These are phyloP conservation scores for Drosophila anomelani DNA, from an alignment of 2,888 invertebrate species.

Conservation along the genomic window DNA sequence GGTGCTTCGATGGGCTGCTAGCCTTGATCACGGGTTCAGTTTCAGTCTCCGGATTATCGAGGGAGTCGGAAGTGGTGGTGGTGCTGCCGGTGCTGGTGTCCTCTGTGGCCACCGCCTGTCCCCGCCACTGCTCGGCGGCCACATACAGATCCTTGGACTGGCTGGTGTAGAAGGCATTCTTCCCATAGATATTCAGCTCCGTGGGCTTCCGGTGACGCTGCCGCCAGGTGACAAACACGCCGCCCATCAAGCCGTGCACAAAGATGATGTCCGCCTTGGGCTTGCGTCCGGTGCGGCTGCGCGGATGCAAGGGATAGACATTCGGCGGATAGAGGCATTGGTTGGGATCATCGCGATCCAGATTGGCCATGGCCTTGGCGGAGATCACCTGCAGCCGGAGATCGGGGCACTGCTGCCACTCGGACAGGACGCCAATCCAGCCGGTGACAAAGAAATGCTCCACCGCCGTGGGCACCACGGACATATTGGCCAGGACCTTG, in stretches of 20 bases:
- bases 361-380: conserved; percentile 89
- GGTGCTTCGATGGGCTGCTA: neutral
- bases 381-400: conserved; percentile 89
- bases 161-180: conserved; percentile 84
- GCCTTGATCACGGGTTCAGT: neutral
- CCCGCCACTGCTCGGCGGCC: conserved; percentile 82
- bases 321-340: conserved; percentile 87
- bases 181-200: conserved; percentile 85
- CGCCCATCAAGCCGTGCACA: conserved; percentile 95
- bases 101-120: neutral
- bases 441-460: conserved; percentile 88
- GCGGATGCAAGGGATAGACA: conserved; percentile 92
- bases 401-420: conserved; percentile 88
- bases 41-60: conserved; percentile 19
- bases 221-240: conserved; percentile 97
- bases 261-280: conserved; percentile 92
- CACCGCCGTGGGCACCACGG: conserved; percentile 86
- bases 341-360: conserved; percentile 87
- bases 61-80: accelerated
- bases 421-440: conserved; percentile 90
- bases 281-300: conserved; percentile 86
- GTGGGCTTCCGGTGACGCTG: conserved; percentile 88
- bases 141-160: conserved; percentile 83
- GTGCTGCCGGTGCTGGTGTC: conserved; percentile 20
- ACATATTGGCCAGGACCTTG: conserved; percentile 89